phyloP scores from a whole-genome alignment of 1,140 invertebrate species.

The Drosophila gunungcola region DNA sequence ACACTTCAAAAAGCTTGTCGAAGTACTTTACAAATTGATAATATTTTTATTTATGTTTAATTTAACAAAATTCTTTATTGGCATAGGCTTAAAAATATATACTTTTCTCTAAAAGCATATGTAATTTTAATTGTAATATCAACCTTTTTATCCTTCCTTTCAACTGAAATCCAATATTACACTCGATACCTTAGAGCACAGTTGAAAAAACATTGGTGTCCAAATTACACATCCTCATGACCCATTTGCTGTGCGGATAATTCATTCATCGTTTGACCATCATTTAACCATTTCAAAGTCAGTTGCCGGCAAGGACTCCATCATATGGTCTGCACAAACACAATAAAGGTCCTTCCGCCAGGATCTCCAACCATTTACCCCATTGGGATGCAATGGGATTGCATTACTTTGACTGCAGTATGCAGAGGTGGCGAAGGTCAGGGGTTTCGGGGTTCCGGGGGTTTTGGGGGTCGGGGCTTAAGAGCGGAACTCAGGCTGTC shows the following conservation, averaged over 20 bases:
- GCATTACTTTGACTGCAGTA: slow-evolving; percentile 52
- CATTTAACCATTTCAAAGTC: slow-evolving; percentile 47
- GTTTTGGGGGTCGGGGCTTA: not conserved
- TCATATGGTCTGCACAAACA: slow-evolving; percentile 47
- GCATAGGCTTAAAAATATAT: no score
- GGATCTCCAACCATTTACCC: slow-evolving; percentile 29
- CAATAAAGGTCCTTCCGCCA: slow-evolving; percentile 34
- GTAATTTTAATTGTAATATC: no score
- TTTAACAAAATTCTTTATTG: not conserved
- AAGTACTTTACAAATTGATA: no score
- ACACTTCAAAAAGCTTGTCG: no score
- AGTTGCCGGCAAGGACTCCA: slow-evolving; percentile 32
- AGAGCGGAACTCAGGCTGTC: slow-evolving; percentile 19
- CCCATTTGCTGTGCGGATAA: slow-evolving; percentile 17
- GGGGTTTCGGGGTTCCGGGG: not conserved
- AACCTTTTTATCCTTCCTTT: no score
- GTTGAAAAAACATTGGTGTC: slow-evolving; percentile 1
- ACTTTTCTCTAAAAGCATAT: no score
- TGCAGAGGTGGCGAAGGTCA: not conserved
- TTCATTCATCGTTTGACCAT: slow-evolving; percentile 44
- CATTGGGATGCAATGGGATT: slow-evolving; percentile 30
- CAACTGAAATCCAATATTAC: no score
- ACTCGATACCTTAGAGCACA: not conserved
- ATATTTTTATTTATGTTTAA: no score
- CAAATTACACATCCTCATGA: slow-evolving; percentile 9